Percentiles rank a stretch among this genome's conserved stretches.
Evolutionary conservation across 2,113 vertebrate genomes (phyloP).

Genomic region (Trachemys scripta): DNA sequence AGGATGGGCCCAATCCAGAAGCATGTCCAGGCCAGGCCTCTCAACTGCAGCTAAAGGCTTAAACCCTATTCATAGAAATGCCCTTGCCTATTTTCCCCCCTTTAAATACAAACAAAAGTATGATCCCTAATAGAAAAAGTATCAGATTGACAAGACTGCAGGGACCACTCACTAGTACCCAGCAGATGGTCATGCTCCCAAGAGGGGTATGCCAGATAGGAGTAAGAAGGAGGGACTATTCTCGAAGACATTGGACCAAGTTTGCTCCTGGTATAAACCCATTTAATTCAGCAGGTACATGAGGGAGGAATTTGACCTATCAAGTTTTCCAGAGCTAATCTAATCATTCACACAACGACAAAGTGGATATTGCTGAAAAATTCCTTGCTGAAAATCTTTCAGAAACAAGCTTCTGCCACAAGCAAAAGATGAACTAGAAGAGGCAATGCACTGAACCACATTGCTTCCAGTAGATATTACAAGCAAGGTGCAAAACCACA

Average conservation of each 20-base stretch:
- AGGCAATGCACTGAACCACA: background rate
- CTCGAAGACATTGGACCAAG: background rate
- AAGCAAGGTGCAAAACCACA: background rate
- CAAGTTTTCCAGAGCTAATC: background rate
- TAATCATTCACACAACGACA: background rate
- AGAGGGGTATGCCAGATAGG: constrained; percentile 49
- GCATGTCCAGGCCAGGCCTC: background rate
- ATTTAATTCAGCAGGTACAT: background rate
- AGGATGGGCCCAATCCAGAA: background rate
- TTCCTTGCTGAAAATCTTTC: background rate
- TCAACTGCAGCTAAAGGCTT: background rate
- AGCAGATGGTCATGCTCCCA: constrained; percentile 15
- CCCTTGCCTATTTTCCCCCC: background rate
- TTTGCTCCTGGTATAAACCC: background rate
- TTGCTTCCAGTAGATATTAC: background rate
- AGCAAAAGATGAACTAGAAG: background rate
- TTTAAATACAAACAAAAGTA: background rate
- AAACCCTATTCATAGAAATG: background rate
- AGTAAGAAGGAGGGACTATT: background rate
- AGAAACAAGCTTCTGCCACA: background rate
- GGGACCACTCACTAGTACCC: background rate
- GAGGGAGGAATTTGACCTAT: background rate
- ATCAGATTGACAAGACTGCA: background rate
- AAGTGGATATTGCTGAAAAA: background rate
- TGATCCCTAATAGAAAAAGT: background rate